Conservation (phyloP, 2,797 vertebrate genomes). For the Spondyliosoma cantharus region DNA sequence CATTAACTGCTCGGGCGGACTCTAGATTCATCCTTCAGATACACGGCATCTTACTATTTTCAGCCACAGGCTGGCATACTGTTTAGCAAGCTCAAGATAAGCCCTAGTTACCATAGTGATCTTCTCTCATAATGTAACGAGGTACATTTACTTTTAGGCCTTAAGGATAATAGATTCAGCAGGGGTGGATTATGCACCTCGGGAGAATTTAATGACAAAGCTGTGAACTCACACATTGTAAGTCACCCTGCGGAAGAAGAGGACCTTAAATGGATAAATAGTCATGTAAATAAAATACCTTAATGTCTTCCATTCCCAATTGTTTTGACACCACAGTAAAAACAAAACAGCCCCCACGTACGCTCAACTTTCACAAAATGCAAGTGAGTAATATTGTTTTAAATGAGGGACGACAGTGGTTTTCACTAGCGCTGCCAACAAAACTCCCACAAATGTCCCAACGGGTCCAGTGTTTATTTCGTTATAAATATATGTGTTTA, state of each 20-base stretch:
- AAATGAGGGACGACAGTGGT: constrained; percentile 68
- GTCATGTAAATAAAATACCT: constrained; percentile 31
- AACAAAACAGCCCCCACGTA: constrained; percentile 5
- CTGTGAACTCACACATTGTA: constrained; percentile 22
- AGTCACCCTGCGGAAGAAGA: constrained; percentile 39
- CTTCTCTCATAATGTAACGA: constrained; percentile 32
- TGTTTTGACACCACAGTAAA: constrained; percentile 55
- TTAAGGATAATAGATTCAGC: constrained; percentile 29
- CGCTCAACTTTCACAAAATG: constrained; percentile 41
- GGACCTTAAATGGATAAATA: constrained; percentile 36
- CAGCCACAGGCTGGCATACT: constrained; percentile 8
- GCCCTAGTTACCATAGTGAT: constrained; percentile 31
- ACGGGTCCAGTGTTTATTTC: constrained; percentile 65
- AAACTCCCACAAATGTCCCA: constrained; percentile 59
- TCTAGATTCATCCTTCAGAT: constrained; percentile 2
- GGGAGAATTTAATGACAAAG: constrained; percentile 43
- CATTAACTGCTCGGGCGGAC: constrained; percentile 15
- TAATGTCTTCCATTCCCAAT: constrained; percentile 46
- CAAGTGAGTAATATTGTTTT: constrained; percentile 62
- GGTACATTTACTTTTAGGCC: constrained; percentile 12
- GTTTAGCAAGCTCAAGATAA: constrained; percentile 7
- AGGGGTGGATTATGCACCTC: constrained; percentile 7
- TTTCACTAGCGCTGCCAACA: constrained; percentile 63
- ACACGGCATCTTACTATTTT: constrained; percentile 7
- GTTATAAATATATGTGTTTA: constrained; percentile 65